phyloP scores from a whole-genome alignment of 1,140 invertebrate species.

The Propsilocerus akamusi region DNA sequence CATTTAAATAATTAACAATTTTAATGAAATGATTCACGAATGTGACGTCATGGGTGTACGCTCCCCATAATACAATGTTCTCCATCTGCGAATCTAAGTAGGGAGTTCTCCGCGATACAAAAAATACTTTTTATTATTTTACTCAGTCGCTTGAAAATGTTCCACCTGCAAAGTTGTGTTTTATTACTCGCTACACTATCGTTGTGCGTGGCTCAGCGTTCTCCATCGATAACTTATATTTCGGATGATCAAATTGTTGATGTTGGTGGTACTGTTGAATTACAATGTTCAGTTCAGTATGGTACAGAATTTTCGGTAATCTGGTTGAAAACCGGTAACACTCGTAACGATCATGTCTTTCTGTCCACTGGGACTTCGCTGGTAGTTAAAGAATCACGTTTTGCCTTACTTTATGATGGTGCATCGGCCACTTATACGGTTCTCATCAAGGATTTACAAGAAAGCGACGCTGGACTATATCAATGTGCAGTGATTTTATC shows the following conservation, averaged over 20 bases:
- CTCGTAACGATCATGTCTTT: constrained; percentile 17
- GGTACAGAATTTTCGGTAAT: constrained; percentile 68
- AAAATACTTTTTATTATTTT: too few species aligned
- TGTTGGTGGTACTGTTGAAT: background rate
- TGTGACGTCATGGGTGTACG: background rate
- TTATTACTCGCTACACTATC: background rate
- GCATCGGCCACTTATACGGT: constrained; percentile 60
- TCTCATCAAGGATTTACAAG: constrained; percentile 88
- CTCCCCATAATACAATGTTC: background rate
- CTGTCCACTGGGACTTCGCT: constrained; percentile 61
- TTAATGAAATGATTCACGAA: background rate
- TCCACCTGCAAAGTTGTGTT: background rate
- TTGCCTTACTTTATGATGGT: constrained; percentile 61
- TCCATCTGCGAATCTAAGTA: too few species aligned
- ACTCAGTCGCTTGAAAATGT: too few species aligned
- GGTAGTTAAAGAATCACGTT: constrained; percentile 71
- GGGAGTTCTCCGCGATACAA: too few species aligned
- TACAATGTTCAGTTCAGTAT: constrained; percentile 58
- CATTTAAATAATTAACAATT: too few species aligned
- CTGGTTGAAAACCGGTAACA: constrained; percentile 49
- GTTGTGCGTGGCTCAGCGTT: background rate
- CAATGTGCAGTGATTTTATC: constrained; percentile 72
- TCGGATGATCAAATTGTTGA: background rate
- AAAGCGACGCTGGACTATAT: constrained; percentile 78
- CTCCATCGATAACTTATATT: background rate